Conservation (phyloP, 2,888 invertebrate genomes). For the Hemithea aestivaria region DNA sequence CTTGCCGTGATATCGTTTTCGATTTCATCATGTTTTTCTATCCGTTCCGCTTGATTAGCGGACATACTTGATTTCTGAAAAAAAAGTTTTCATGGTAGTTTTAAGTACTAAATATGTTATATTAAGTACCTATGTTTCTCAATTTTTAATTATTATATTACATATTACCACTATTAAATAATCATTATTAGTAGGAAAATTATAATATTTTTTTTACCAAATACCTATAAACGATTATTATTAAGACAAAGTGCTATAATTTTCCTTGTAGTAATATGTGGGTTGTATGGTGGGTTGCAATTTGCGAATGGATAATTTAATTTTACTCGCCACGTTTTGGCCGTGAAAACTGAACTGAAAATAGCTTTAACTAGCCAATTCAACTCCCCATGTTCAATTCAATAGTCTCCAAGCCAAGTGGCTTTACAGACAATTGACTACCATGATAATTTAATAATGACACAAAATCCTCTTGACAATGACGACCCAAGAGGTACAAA, state of each 20-base stretch:
- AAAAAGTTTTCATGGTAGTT: no score
- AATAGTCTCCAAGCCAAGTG: constrained; percentile 6
- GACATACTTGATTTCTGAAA: constrained; percentile 48
- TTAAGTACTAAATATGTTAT: no score
- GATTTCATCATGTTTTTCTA: constrained; percentile 31
- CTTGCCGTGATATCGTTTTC: constrained; percentile 35
- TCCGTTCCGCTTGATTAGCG: constrained; percentile 37
- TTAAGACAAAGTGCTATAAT: no score
- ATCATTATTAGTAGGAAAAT: no score
- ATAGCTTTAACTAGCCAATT: constrained; percentile 8
- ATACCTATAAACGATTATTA: no score
- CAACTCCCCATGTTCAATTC: constrained; percentile 13
- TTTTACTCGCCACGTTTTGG: constrained; percentile 8
- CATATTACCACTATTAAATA: no score
- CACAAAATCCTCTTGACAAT: constrained; percentile 6
- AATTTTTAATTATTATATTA: no score
- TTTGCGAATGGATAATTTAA: constrained; percentile 4
- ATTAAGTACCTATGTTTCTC: no score
- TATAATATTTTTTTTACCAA: no score
- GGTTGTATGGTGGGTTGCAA: neutral
- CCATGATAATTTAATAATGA: constrained; percentile 1
- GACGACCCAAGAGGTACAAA: constrained; percentile 19
- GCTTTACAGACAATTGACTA: constrained; percentile 10
- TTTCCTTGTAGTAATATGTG: no score
- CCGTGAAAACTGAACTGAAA: constrained; percentile 9